These are phyloP conservation scores for Cryptus viduatorius DNA, from an alignment of 2,888 invertebrate species.

Conservation along the genomic window DNA sequence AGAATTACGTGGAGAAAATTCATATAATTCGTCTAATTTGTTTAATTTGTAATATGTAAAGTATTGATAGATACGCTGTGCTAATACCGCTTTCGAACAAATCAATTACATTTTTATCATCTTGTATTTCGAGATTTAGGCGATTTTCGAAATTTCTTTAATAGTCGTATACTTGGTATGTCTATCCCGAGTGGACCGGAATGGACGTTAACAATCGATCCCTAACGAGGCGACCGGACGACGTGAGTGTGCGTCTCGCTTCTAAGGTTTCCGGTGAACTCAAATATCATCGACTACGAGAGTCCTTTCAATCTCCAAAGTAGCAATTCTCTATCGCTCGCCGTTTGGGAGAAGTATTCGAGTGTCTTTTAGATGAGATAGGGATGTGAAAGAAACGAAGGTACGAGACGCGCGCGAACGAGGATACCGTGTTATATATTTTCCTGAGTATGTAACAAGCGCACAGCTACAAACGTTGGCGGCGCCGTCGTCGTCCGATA, in stretches of 20 bases:
- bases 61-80: too few species aligned
- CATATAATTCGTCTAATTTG: too few species aligned
- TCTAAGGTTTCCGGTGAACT: constrained; percentile 40
- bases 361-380: background rate
- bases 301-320: constrained; percentile 1
- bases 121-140: background rate
- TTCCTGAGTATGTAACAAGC: constrained; percentile 19
- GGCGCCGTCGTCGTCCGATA: constrained; percentile 76
- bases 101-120: background rate
- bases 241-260: background rate
- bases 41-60: too few species aligned
- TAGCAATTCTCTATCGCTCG: constrained; percentile 17
- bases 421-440: constrained; percentile 36
- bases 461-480: constrained; percentile 65
- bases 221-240: constrained; percentile 44
- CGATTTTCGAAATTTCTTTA: constrained; percentile 6
- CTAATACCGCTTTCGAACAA: background rate
- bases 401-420: constrained; percentile 41
- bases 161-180: background rate
- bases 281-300: constrained; percentile 20
- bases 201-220: constrained; percentile 27
- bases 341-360: background rate
- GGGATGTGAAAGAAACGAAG: constrained; percentile 31
- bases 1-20: too few species aligned
- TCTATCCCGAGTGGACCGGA: background rate